Evolutionary conservation across 2,888 invertebrate species (phyloP), one percentile per base, ranked within the genome.

Genomic region (Dermolepida albohirtum): DNA sequence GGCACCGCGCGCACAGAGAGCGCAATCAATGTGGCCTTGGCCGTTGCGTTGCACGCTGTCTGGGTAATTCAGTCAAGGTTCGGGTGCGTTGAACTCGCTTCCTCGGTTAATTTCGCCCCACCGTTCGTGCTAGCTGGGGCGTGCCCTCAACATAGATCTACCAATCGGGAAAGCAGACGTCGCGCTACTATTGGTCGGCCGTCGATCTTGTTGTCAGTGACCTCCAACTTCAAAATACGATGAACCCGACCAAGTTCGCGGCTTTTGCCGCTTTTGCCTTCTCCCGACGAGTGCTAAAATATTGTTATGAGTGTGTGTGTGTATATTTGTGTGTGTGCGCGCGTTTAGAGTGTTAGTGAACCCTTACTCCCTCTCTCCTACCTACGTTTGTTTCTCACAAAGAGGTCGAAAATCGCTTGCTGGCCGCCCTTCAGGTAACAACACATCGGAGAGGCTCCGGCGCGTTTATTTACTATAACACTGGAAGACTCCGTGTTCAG

Each of bases 11-110:
- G 78, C 34, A 77, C 77, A 75, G 78, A 74, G 78, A 74, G 75
- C 73, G 76, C 76, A 74, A 74, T 73, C 77, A 75, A 74, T 71
- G 70, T 77, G 77, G 78, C 75, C 75, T 75, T 77, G 76, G 76
- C 75, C 75, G 82, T 77, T 84, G 82, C 83, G 84, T 78, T 80
- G 81, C 80, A 85, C 90, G 82, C 82, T 82, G 85, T 85, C 85
- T 87, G 87, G 87, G 90, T 91, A 89, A 91, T 88, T 91, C 90
- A 91, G 91, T 91, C 91, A 92, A 92, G 92, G 92, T 92, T 91
- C 90, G 90, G 86, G 88, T 90, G 88, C 91, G 90, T 89, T 90
- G 91, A 91, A 90, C 91, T 89, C 84, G 82, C 84, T 82, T 80
- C 81, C 79, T 79, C 79, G 78, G 73, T 74, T 72, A 59, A 50